Evolutionary conservation across 2,113 vertebrate genomes (phyloP).

Genomic region (Platichthys stellatus): DNA sequence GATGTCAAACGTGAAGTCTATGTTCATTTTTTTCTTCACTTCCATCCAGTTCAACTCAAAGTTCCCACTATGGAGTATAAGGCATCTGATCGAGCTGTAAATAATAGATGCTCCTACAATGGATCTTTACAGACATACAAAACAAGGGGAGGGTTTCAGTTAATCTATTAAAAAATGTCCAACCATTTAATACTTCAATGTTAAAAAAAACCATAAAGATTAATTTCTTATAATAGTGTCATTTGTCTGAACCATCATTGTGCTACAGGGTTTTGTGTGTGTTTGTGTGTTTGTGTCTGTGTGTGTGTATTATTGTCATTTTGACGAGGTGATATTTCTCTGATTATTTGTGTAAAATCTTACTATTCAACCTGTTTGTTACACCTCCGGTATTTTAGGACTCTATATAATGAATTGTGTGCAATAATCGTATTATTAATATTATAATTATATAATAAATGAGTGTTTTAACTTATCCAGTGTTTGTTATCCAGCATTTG

Average conservation of each 20-base stretch:
- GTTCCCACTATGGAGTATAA: constrained; percentile 12
- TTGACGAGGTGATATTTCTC: no score
- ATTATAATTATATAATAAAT: background rate
- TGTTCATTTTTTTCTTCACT: constrained; percentile 38
- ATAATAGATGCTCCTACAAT: constrained; percentile 31
- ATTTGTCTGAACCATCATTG: background rate
- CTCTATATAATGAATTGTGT: no score
- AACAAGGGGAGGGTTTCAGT: constrained; percentile 3
- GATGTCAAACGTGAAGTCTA: constrained; percentile 62
- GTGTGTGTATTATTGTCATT: background rate
- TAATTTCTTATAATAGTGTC: no score
- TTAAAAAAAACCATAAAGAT: no score
- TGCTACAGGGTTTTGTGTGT: background rate
- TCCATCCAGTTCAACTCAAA: constrained; percentile 17
- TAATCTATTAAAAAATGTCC: no score
- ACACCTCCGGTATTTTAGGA: no score
- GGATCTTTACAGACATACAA: constrained; percentile 41
- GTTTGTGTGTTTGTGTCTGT: background rate
- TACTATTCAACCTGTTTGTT: no score
- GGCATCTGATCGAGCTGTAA: constrained; percentile 16
- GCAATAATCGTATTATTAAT: background rate
- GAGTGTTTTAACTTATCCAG: background rate
- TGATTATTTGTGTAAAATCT: no score
- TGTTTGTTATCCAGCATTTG: background rate
- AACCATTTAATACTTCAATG: no score